Evolutionary conservation across 2,888 invertebrate genomes (phyloP).

Genomic region (Diaprepes abbreviatus): DNA sequence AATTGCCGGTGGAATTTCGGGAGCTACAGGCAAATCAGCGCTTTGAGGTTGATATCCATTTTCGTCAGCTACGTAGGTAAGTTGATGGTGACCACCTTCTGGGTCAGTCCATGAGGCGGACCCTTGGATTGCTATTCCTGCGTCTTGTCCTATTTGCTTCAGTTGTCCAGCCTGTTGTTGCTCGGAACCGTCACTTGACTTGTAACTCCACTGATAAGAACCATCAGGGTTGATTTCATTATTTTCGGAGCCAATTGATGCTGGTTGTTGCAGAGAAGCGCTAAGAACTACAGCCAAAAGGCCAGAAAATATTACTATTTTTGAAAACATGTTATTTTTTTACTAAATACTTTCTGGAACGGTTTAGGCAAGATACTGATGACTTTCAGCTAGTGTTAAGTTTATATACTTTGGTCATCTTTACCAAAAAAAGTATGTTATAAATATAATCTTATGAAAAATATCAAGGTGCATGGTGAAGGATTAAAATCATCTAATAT

Average conservation of each 20-base stretch:
- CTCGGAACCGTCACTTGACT: constrained; percentile 73
- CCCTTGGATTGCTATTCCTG: constrained; percentile 23
- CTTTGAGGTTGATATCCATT: no score
- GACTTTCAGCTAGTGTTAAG: no score
- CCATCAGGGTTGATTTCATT: no score
- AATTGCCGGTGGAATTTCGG: no score
- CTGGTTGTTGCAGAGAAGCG: constrained; percentile 10
- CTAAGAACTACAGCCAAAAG: constrained; percentile 26
- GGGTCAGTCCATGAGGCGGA: constrained; percentile 64
- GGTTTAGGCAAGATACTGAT: no score
- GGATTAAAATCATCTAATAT: no score
- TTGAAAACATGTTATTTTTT: constrained; percentile 8
- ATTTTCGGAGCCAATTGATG: constrained; percentile 21
- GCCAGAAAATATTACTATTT: constrained; percentile 9
- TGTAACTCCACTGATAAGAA: constrained; percentile 67
- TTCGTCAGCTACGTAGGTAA: constrained; percentile 71
- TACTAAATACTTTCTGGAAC: no score
- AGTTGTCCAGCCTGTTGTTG: constrained; percentile 66
- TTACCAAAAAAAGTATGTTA: no score
- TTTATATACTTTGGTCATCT: no score
- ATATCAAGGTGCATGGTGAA: no score
- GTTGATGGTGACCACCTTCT: constrained; percentile 65
- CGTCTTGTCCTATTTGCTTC: constrained; percentile 26
- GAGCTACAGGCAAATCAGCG: constrained; percentile 66
- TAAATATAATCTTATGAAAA: no score